Conservation (phyloP, 2,113 vertebrate genomes). For the Brienomyrus brachyistius region DNA sequence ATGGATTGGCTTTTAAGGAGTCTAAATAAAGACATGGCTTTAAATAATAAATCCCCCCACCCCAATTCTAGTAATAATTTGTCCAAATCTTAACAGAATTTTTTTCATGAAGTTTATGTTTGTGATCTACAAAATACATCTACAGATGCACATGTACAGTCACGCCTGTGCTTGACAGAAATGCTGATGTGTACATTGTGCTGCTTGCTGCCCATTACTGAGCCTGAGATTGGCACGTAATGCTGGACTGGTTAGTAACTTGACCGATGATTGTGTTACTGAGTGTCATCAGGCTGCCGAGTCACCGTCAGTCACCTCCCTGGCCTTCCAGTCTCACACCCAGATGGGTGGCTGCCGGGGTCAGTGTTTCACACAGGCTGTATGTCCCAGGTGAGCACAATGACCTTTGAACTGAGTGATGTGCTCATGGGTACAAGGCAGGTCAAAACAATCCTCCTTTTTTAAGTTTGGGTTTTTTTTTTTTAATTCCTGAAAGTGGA, state of each 20-base stretch:
- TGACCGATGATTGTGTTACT: conserved; percentile 4
- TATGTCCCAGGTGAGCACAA: conserved; percentile 56
- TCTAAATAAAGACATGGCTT: background rate
- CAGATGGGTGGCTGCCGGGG: conserved; percentile 25
- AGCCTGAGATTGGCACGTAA: background rate
- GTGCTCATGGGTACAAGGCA: conserved; percentile 61
- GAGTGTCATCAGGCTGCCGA: conserved; percentile 8
- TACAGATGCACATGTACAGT: background rate
- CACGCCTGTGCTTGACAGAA: background rate
- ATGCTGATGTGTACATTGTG: background rate
- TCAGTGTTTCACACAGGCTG: conserved; percentile 24
- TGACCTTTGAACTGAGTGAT: conserved; percentile 79
- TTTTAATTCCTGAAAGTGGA: conserved; percentile 22
- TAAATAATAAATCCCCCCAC: background rate
- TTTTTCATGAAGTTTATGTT: background rate
- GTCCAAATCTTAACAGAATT: background rate
- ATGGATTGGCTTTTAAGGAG: background rate
- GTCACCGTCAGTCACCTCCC: background rate
- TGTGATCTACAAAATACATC: background rate
- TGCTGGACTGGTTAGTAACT: conserved; percentile 21
- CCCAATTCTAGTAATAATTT: background rate
- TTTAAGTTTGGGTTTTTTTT: conserved; percentile 39
- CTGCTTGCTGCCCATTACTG: background rate
- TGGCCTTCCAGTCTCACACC: conserved; percentile 8
- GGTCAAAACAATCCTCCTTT: conserved; percentile 56